Base-by-base conservation (phyloP, 2,797 vertebrate species). In the Spinibarbus caldwelli region DNA sequence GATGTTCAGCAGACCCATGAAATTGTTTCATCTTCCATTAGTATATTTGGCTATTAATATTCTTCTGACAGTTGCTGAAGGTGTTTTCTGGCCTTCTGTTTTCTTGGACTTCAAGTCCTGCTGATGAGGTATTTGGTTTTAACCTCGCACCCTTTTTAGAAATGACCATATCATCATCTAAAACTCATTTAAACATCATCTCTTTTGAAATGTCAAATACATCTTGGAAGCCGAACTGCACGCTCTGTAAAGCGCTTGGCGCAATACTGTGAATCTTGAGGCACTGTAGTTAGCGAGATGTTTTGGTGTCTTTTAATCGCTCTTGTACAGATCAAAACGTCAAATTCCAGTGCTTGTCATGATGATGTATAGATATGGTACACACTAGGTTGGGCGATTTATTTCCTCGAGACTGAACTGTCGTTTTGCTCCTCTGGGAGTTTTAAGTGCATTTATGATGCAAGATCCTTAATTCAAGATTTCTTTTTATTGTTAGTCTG, bases 251-350 rank as follows among this genome's bases (percentile, higher is more conserved):
- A 78, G 67, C 26, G 87, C 62, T 88, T 85, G 90, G 90, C 93
- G 92, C 90, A 92, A 94, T 94, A 95, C 95, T 95, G 95, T 96
- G 95, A 96, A 95, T 95, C 93, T 94, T 93, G 94, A 96, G 95
- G 93, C 92, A 92, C 93, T 95, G 95, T 94, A 95, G 93, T 93
- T 94, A 93, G 92, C 93, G 91, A 91, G 93, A 88, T 90, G 91
- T 94, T 92, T 94, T 92, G 93, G 92, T 95, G 93, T 95, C 93
- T 92, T 94, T 93, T 90, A 91, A 92, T 93, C 90, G 92, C 94
- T 95, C 94, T 93, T 95, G 94, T 95, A 93, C 93, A 95, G 93
- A 94, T 93, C 87, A 91, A 93, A 93, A 92, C 90, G 91, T 92
- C 86, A 90, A 88, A 92, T 67, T 86, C 14, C 29, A 85, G 84